A percentile compares a stretch with the other conserved stretches of the same genome.
phyloP scores from a whole-genome alignment of 2,797 vertebrate genomes.

The Amniataba percoides region DNA sequence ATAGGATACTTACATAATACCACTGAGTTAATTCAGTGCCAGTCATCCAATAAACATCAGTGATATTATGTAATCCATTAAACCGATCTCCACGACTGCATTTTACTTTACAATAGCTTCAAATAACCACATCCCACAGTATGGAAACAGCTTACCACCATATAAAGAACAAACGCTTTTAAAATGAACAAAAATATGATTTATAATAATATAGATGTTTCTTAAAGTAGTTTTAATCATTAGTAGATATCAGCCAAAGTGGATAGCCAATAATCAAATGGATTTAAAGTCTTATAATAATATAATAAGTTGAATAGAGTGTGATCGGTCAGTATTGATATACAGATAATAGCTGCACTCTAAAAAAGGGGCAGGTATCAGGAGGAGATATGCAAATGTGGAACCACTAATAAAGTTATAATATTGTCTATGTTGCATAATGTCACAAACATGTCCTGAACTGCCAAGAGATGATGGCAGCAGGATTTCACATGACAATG shows the following conservation, averaged over 20 bases:
- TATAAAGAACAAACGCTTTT: not conserved
- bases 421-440: constrained; percentile 1
- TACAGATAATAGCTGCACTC: not conserved
- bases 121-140: not conserved
- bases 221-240: not conserved
- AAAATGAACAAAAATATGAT: not conserved
- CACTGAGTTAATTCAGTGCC: not conserved
- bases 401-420: constrained; percentile 1
- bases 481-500: constrained; percentile 61
- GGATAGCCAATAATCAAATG: not conserved
- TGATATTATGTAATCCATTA: not conserved
- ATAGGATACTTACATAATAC: not conserved
- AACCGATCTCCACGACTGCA: not conserved
- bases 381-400: constrained; percentile 11
- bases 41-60: not conserved
- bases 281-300: too few species aligned
- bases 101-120: not conserved
- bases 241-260: not conserved
- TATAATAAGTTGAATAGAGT: not conserved
- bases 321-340: not conserved
- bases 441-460: constrained; percentile 3
- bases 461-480: constrained; percentile 36
- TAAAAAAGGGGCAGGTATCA: not conserved
- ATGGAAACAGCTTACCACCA: not conserved
- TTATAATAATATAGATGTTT: not conserved